Conservation (phyloP, 2,888 invertebrate species). For the Agonopterix alstromeriana region DNA sequence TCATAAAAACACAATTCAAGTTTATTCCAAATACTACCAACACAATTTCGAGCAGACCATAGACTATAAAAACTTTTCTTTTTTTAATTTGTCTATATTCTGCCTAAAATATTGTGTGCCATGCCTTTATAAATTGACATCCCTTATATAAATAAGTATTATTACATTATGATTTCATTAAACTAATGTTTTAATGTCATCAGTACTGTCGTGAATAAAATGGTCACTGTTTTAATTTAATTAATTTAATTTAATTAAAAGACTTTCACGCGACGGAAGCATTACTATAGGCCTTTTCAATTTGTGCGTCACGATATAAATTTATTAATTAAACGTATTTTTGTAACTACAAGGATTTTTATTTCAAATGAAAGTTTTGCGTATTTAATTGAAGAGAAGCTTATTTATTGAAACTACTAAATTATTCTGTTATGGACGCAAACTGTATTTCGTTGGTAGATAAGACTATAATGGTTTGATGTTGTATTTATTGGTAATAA, state of each 20-base stretch:
- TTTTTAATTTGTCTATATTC: conserved; percentile 1
- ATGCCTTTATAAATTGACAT: conserved; percentile 60
- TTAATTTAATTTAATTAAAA: conserved; percentile 1
- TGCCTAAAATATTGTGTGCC: conserved; percentile 30
- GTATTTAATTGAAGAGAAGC: too few relatives aligned
- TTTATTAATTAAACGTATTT: conserved; percentile 3
- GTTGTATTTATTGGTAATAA: too few relatives aligned
- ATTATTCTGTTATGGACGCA: too few relatives aligned
- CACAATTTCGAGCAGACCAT: conserved; percentile 24
- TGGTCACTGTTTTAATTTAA: conserved; percentile 7
- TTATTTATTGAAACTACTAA: too few relatives aligned
- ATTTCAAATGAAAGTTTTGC: too few relatives aligned
- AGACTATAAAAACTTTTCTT: conserved; percentile 18
- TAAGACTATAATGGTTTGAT: too few relatives aligned
- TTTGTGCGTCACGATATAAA: conserved; percentile 25
- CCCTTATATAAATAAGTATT: conserved; percentile 58
- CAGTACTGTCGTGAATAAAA: conserved; percentile 28
- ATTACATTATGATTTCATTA: conserved; percentile 32
- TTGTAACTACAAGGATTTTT: too few relatives aligned
- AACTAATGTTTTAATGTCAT: conserved; percentile 26
- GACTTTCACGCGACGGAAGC: conserved; percentile 12
- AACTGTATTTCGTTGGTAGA: too few relatives aligned
- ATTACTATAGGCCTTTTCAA: conserved; percentile 25
- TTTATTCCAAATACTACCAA: conserved; percentile 45
- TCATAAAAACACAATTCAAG: conserved; percentile 66